Evolutionary conservation across 2,113 vertebrate species (phyloP), one percentile per base, ranked within the genome.

Genomic region (Toxostoma redivivum): DNA sequence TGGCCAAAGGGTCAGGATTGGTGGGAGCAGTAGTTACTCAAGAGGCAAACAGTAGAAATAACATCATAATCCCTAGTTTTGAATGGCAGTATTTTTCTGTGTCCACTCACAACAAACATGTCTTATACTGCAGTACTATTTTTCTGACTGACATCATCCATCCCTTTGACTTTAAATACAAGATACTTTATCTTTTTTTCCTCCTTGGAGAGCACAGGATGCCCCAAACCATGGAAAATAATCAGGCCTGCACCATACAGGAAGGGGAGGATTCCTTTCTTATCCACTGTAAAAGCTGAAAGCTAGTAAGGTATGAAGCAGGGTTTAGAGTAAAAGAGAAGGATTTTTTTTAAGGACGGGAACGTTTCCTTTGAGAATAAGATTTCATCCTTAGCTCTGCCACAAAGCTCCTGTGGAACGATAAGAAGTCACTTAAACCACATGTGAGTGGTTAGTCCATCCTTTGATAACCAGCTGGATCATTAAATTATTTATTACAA

Each of bases 1-100:
- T 28, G 58, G 58, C 1, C 0, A 8, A 66, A 22, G 15, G 12
- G 24, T 62, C 37, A 73, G 37, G 50, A 60, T 21, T 0, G 0
- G 30, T 73, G 30, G 66, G 57, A 91, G 45, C 56, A 79, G 9
- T 8, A 71, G 58, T 70, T 50, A 80, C 0, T 1, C 76, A 62
- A 70, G 50, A 82, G 23, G 27, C 33, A 86, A 90, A 72, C 8
- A 35, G 48, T 20, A 73, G 47, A 90, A 80, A 65, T 42, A 77
- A 88, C 23, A 62, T 11, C 15, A 33, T 12, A 60, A 86, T 53
- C 23, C 16, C 33, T 64, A 6, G 62, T 50, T 83, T 70, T 73
- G 16, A 86, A 70, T 50, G 6, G 23, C 33, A 67, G 9, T 21
- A 28, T 71, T 79, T 62, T 84, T 33, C 70, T 72, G 11, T 45